Base-by-base conservation (phyloP, 2,797 vertebrate genomes). In the Hoplostethus atlanticus region DNA sequence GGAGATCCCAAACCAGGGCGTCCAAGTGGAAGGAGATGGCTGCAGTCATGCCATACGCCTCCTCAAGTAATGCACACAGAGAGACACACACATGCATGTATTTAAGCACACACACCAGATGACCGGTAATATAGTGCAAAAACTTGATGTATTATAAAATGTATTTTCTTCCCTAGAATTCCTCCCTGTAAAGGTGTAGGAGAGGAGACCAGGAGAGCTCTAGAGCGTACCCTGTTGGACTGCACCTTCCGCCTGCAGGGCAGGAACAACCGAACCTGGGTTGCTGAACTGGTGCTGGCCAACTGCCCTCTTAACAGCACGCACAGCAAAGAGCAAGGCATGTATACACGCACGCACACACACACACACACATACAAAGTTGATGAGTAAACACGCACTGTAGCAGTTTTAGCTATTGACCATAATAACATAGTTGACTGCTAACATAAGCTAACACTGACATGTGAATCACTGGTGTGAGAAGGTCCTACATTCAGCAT, bases 211-310 rank as follows among this genome's bases (percentile, higher is more conserved):
- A 96, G 96, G 87, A 97, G 94, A 89, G 95, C 96, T 82, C 92
- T 99, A 67, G 97, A 97, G 59, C 96, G 96, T n/a, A 97, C 96
- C 64, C 95, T 99, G 55, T 94, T 99, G 58, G 98, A 99, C 92
- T 98, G 97, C 93, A 99, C 98, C 90, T 97, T 99, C 93, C 95
- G 98, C 57, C 92, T 99, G 81, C 98, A 99, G 94, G 98, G 98
- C 83, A 96, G 98, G 85, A 99, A 99, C 91, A 99, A 99, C 87
- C 96, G 98, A 77, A 99, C 98, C 0, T 99, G 98, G 98, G 96
- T 99, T 85, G 98, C 97, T 64, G 98, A 99, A 86, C 93, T 99
- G 86, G 95, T 99, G 63, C 96, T 99, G 92, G 96, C 97, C 78
- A 98, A 97, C 90, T 99, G 98, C 81, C 98, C 98, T 0, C 96